Percentiles rank a stretch among this genome's conserved stretches.
Evolutionary conservation across 1,140 invertebrate species (phyloP).

Genomic region (Papilio helenus): DNA sequence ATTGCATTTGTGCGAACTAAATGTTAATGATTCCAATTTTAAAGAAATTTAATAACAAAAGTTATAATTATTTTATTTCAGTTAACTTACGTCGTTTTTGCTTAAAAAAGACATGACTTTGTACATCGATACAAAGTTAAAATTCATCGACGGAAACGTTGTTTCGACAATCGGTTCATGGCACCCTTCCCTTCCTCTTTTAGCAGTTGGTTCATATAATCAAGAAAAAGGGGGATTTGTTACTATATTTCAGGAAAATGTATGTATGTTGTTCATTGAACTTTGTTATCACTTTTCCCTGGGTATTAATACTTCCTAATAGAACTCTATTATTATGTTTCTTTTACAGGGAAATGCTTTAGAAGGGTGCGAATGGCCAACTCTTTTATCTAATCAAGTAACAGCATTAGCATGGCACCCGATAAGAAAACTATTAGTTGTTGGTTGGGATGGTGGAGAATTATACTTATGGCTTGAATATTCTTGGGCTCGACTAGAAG

Average conservation of each 20-base stretch:
- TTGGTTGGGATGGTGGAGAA: constrained; percentile 96
- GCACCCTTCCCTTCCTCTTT: constrained; percentile 90
- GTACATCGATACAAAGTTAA: constrained; percentile 90
- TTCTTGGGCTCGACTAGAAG: constrained; percentile 87
- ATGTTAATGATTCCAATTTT: not conserved
- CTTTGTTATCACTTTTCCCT: not conserved
- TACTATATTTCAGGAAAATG: constrained; percentile 94
- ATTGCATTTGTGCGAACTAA: not conserved
- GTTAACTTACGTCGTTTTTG: not conserved
- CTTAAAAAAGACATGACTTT: constrained; percentile 85
- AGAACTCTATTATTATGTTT: constrained; percentile 10
- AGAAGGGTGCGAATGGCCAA: constrained; percentile 90
- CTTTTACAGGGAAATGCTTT: constrained; percentile 89
- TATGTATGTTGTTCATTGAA: constrained; percentile 72
- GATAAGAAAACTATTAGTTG: constrained; percentile 89
- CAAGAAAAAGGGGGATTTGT: constrained; percentile 94
- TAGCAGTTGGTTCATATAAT: constrained; percentile 93
- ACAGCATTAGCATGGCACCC: constrained; percentile 95
- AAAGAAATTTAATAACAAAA: not conserved
- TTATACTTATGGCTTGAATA: constrained; percentile 91
- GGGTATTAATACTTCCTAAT: not conserved
- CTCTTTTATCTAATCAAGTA: constrained; percentile 89
- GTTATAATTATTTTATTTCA: not conserved
- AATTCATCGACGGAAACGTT: constrained; percentile 86
- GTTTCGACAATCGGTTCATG: constrained; percentile 90